Evolutionary conservation across 2,113 vertebrate genomes (phyloP).

Genomic region (Oncorhynchus gorbuscha): DNA sequence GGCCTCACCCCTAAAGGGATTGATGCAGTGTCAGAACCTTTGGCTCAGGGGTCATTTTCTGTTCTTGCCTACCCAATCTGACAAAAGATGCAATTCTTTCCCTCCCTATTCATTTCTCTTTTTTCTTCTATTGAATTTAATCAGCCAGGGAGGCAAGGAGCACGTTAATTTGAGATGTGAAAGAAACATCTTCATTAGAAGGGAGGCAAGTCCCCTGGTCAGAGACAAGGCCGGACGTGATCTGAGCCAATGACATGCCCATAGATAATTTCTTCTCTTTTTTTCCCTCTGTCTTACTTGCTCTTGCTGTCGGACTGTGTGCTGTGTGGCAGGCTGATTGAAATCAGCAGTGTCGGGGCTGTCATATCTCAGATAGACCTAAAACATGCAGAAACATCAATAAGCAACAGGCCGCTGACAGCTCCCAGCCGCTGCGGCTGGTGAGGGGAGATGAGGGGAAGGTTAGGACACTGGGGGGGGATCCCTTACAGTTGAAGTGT

Average conservation of each 20-base stretch:
- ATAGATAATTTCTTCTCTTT: conserved; percentile 40
- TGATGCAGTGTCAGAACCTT: conserved; percentile 97
- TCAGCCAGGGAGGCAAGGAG: conserved; percentile 76
- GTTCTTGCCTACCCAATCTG: conserved; percentile 82
- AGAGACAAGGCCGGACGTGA: conserved; percentile 72
- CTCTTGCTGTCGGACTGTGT: conserved; percentile 73
- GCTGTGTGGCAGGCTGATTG: conserved; percentile 87
- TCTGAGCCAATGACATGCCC: conserved; percentile 71
- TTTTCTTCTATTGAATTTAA: conserved; percentile 80
- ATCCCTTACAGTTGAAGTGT: conserved; percentile 90
- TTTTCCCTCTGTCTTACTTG: conserved; percentile 33
- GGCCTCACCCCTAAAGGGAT: conserved; percentile 94
- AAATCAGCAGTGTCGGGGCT: conserved; percentile 97
- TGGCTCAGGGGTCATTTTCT: conserved; percentile 87
- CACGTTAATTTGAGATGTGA: conserved; percentile 80
- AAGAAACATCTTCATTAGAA: conserved; percentile 95
- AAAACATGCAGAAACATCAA: conserved; percentile 99
- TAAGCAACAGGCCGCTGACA: conserved; percentile 99
- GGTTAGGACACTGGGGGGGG: conserved; percentile 94
- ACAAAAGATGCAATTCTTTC: conserved; percentile 81
- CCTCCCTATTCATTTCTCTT: conserved; percentile 71
- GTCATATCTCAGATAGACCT: conserved; percentile 96
- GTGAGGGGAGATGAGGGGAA: conserved; percentile 90
- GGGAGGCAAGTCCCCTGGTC: conserved; percentile 73
- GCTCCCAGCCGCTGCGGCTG: conserved; percentile 86